Conservation (phyloP, 2,888 invertebrate species). For the Trimorus sp. region DNA sequence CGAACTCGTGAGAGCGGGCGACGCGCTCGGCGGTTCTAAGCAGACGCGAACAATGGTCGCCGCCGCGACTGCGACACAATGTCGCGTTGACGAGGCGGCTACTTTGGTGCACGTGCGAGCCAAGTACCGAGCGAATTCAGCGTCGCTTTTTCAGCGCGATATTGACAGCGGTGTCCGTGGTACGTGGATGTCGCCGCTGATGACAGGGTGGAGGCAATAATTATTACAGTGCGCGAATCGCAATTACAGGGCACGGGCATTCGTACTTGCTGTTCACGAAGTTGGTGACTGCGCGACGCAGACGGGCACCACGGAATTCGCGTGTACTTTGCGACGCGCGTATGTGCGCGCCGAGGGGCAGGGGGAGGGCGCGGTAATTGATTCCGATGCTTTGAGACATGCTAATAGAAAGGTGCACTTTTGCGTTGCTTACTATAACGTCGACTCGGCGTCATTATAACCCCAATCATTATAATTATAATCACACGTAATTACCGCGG, state of each 20-base stretch:
- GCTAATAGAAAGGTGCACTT: constrained; percentile 60
- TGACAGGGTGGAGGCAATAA: constrained; percentile 80
- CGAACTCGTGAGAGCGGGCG: no score
- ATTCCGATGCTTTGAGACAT: constrained; percentile 61
- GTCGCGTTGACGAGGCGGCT: constrained; percentile 70
- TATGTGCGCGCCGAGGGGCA: constrained; percentile 17
- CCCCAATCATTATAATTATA: no score
- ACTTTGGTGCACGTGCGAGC: constrained; percentile 56
- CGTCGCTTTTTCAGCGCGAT: constrained; percentile 64
- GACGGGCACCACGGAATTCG: constrained; percentile 63
- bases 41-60: no score
- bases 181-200: constrained; percentile 78
- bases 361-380: constrained; percentile 44
- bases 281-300: constrained; percentile 61
- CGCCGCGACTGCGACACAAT: neutral
- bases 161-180: constrained; percentile 58
- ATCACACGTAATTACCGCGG: no score
- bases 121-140: constrained; percentile 66
- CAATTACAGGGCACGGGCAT: constrained; percentile 79
- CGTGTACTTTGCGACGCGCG: constrained; percentile 62
- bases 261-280: constrained; percentile 67
- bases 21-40: no score
- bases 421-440: constrained; percentile 29
- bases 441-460: constrained; percentile 16
- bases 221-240: constrained; percentile 80